A percentile compares a stretch with the other conserved stretches of the same genome.
phyloP scores from a whole-genome alignment of 2,113 vertebrate genomes.

The Jaculus jaculus region DNA sequence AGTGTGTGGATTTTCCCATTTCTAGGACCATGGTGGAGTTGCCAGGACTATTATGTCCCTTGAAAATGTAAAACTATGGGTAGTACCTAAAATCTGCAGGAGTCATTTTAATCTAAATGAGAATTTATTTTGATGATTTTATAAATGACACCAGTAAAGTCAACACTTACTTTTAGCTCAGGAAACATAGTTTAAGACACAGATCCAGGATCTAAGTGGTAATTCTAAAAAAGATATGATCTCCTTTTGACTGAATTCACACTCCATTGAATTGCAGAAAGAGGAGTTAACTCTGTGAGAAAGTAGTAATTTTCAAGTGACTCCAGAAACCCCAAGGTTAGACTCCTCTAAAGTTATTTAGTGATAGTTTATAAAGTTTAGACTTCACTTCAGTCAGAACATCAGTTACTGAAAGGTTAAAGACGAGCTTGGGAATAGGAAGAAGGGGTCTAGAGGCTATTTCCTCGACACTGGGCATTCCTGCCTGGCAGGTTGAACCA shows the following conservation, averaged over 20 bases:
- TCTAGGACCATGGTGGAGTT: conserved; percentile 34
- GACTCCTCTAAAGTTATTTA: conserved; percentile 34
- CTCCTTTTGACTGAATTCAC: background rate
- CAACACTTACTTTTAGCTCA: background rate
- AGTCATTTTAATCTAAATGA: conserved; percentile 51
- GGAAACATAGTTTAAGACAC: background rate
- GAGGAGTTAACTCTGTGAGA: conserved; percentile 5
- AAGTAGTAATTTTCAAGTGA: conserved; percentile 47
- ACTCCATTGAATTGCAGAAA: conserved; percentile 10
- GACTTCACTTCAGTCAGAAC: background rate
- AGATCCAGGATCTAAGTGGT: background rate
- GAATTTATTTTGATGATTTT: conserved; percentile 51
- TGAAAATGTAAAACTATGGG: conserved; percentile 1
- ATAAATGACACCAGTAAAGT: background rate
- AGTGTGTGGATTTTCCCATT: conserved; percentile 50
- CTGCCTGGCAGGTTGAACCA: conserved; percentile 67
- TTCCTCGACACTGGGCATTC: conserved; percentile 66
- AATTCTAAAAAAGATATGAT: background rate
- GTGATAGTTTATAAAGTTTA: conserved; percentile 60
- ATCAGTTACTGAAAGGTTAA: conserved; percentile 65
- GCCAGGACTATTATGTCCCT: background rate
- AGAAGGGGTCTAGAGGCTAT: conserved; percentile 11
- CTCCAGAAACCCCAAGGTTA: background rate
- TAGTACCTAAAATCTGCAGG: background rate
- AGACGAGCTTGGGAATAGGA: conserved; percentile 59